A percentile compares a stretch with the other conserved stretches of the same genome.
phyloP scores from a whole-genome alignment of 1,140 invertebrate species.

The Zaprionus nigranus region DNA sequence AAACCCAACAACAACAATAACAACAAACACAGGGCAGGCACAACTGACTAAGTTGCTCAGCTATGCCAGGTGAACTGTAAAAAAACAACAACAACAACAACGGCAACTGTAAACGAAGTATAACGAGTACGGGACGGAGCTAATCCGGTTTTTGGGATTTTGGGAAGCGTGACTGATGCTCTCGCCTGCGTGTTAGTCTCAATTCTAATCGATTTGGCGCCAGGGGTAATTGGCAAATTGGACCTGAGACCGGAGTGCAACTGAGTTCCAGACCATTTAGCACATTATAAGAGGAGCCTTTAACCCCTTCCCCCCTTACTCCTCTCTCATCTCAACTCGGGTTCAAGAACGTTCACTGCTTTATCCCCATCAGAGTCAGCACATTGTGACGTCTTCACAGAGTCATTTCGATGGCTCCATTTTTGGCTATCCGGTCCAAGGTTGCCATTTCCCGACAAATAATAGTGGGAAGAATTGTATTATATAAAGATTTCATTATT shows the following conservation, averaged over 20 bases:
- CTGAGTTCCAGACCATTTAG: constrained; percentile 70
- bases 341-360: constrained; percentile 75
- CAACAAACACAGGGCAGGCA: too few species aligned
- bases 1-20: constrained; percentile 7
- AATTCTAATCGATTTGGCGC: constrained; percentile 74
- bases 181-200: constrained; percentile 38
- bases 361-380: background rate
- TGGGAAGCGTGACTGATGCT: constrained; percentile 39
- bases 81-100: constrained; percentile 53
- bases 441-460: constrained; percentile 66
- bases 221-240: constrained; percentile 39
- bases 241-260: constrained; percentile 22
- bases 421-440: constrained; percentile 64
- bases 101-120: constrained; percentile 30
- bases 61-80: constrained; percentile 57
- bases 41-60: constrained; percentile 63
- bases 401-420: constrained; percentile 40
- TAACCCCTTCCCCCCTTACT: background rate
- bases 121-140: constrained; percentile 46
- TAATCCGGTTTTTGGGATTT: constrained; percentile 60
- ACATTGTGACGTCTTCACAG: constrained; percentile 56
- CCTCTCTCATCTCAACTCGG: background rate
- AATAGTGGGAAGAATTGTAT: constrained; percentile 29
- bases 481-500: background rate
- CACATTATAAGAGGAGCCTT: constrained; percentile 25